Percentiles rank a stretch among this genome's conserved stretches.
Evolutionary conservation across 1,140 invertebrate genomes (phyloP).

Genomic region (Bursaphelenchus mucronatus): DNA sequence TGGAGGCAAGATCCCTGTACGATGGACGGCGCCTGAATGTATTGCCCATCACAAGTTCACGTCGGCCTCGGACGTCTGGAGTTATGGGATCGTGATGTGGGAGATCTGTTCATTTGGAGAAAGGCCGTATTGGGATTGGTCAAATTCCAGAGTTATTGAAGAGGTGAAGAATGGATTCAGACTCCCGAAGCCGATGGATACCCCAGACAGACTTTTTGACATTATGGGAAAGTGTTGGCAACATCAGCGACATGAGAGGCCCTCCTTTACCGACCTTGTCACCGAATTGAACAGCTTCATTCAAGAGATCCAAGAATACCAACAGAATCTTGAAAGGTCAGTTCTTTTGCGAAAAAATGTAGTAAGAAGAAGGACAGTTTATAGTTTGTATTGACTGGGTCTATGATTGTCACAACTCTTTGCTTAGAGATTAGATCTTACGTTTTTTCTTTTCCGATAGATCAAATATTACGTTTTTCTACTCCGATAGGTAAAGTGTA

Average conservation of each 20-base stretch:
- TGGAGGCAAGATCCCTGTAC: constrained; percentile 95
- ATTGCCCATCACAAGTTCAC: constrained; percentile 73
- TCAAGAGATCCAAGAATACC: too few species aligned
- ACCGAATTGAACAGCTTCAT: too few species aligned
- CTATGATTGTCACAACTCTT: too few species aligned
- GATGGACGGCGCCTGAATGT: constrained; percentile 98
- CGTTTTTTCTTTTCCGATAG: too few species aligned
- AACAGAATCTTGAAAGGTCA: too few species aligned
- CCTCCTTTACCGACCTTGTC: constrained; percentile 73
- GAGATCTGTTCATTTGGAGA: constrained; percentile 99
- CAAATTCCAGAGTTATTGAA: constrained; percentile 98
- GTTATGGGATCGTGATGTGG: constrained; percentile 91
- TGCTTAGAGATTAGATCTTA: too few species aligned
- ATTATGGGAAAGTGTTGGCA: constrained; percentile 99
- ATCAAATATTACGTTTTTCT: too few species aligned
- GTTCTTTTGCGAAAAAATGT: too few species aligned
- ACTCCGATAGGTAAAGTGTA: too few species aligned
- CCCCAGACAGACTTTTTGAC: constrained; percentile 80
- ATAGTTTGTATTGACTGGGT: too few species aligned
- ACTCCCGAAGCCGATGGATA: constrained; percentile 76
- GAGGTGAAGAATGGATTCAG: constrained; percentile 89
- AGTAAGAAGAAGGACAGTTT: too few species aligned
- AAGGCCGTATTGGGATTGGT: constrained; percentile 97
- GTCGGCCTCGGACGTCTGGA: constrained; percentile 96
- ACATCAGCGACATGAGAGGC: constrained; percentile 89